These are phyloP conservation scores for Drosophila paramelanica DNA, from an alignment of 2,888 invertebrate genomes.

Conservation along the genomic window DNA sequence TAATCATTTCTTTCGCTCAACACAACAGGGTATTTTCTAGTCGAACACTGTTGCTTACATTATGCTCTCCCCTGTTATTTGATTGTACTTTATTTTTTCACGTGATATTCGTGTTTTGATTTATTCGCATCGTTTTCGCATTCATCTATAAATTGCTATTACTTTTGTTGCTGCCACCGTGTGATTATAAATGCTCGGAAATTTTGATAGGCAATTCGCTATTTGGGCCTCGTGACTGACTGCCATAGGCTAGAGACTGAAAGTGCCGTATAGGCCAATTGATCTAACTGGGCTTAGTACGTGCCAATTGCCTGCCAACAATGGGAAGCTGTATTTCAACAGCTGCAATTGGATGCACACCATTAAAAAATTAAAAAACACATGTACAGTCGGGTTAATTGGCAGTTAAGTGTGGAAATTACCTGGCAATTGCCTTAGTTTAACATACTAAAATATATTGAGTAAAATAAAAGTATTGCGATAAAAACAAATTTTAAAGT, in stretches of 20 bases:
- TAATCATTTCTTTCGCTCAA: too few species aligned
- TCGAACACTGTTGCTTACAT: background rate
- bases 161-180: slow-evolving; percentile 2
- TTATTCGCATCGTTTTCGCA: slow-evolving; percentile 28
- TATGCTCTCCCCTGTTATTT: background rate
- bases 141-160: slow-evolving; percentile 30
- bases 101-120: slow-evolving; percentile 42
- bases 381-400: background rate
- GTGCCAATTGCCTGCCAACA: slow-evolving; percentile 8
- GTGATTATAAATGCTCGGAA: slow-evolving; percentile 13
- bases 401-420: slow-evolving; percentile 7
- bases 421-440: background rate
- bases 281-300: slow-evolving; percentile 22
- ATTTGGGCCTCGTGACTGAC: slow-evolving; percentile 29
- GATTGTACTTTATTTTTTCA: slow-evolving; percentile 8
- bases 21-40: background rate
- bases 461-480: too few species aligned
- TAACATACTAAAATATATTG: background rate
- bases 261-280: slow-evolving; percentile 8
- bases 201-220: slow-evolving; percentile 10
- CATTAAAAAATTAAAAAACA: background rate
- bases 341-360: slow-evolving; percentile 1
- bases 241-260: slow-evolving; percentile 8
- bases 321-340: slow-evolving; percentile 3
- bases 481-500: too few species aligned